Conservation (phyloP, 37 sponge, comb jelly and placozoan genomes). For the Spongia lamella region DNA sequence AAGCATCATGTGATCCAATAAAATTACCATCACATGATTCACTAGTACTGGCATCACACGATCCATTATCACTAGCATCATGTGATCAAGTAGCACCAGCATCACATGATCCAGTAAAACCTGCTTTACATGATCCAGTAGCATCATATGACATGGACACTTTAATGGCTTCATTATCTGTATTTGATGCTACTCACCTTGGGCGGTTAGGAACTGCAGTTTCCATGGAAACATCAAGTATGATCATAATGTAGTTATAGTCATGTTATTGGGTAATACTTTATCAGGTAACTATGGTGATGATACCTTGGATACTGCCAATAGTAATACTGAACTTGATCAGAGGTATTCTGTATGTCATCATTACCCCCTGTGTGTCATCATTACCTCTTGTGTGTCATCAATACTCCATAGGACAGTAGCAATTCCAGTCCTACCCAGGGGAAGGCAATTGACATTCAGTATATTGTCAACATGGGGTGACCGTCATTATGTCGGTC, state of each 20-base stretch:
- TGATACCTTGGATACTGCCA: not conserved
- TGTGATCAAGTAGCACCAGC: too few relatives aligned
- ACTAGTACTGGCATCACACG: too few relatives aligned
- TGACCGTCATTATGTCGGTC: slow-evolving; percentile 92
- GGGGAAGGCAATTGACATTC: slow-evolving; percentile 69
- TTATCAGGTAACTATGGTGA: too few relatives aligned
- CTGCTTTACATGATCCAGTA: too few relatives aligned
- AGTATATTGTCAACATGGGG: slow-evolving; percentile 92
- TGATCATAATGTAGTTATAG: not conserved
- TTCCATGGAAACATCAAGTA: slow-evolving; percentile 26
- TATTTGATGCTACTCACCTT: slow-evolving; percentile 52
- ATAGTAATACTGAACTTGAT: not conserved
- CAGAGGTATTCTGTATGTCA: not conserved
- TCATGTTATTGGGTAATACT: not conserved
- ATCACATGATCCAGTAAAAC: too few relatives aligned
- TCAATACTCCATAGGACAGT: too few relatives aligned
- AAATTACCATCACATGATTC: too few relatives aligned
- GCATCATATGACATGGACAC: slow-evolving; percentile 14
- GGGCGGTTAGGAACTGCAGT: slow-evolving; percentile 26
- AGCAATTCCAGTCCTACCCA: slow-evolving; percentile 83
- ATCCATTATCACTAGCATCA: too few relatives aligned
- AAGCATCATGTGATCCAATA: too few relatives aligned
- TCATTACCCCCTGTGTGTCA: too few relatives aligned
- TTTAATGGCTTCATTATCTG: slow-evolving; percentile 38
- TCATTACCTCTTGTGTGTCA: too few relatives aligned